These are phyloP conservation scores for Tipula vernalis DNA, from an alignment of 2,888 invertebrate species.

Conservation along the genomic window DNA sequence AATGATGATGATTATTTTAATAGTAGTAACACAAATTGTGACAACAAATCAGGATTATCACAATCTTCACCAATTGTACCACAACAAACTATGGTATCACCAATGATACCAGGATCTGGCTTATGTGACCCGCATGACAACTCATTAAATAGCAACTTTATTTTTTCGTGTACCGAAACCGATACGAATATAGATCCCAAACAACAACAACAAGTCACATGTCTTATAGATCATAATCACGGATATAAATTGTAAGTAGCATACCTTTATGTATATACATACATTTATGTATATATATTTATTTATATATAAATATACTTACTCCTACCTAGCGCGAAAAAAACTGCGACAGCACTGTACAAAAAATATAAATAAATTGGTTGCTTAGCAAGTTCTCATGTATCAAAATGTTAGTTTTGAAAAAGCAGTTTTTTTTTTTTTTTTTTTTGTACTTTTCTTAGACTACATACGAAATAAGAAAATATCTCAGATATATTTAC, in stretches of 20 bases:
- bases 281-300: background rate
- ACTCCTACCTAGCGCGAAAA: background rate
- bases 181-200: background rate
- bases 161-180: background rate
- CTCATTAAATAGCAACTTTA: constrained; percentile 13
- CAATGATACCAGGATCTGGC: constrained; percentile 21
- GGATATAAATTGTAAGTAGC: constrained; percentile 30
- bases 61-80: constrained; percentile 20
- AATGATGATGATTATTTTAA: background rate
- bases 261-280: background rate
- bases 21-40: background rate
- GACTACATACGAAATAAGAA: background rate
- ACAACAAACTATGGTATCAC: constrained; percentile 18
- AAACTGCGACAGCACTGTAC: background rate
- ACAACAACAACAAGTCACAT: constrained; percentile 17
- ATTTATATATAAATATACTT: background rate
- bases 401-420: background rate
- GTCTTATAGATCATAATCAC: constrained; percentile 27
- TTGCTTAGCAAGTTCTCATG: background rate
- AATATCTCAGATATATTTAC: background rate
- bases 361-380: background rate
- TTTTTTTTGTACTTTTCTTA: background rate
- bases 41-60: constrained; percentile 19
- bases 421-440: background rate
- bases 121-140: background rate